These are phyloP conservation scores for Tetraneura akinire DNA, from an alignment of 1,140 invertebrate genomes.

Conservation along the genomic window DNA sequence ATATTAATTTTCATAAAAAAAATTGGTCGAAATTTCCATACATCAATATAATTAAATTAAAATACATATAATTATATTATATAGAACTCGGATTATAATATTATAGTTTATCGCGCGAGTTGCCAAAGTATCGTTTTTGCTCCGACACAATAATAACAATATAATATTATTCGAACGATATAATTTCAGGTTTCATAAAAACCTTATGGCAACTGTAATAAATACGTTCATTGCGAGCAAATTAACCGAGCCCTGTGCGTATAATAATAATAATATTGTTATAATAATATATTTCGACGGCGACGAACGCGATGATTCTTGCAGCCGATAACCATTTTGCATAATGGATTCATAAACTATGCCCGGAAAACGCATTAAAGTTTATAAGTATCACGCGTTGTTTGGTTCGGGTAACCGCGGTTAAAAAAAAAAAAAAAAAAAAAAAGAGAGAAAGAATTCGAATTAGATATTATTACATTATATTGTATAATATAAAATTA, in stretches of 20 bases:
- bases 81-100: no score
- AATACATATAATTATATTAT: no score
- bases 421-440: no score
- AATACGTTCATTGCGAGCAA: background rate
- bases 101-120: no score
- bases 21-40: no score
- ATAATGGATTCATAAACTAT: slow-evolving; percentile 35
- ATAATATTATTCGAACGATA: background rate
- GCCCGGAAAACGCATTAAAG: slow-evolving; percentile 19
- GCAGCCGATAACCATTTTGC: background rate
- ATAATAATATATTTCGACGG: background rate
- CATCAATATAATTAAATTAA: no score
- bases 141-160: no score
- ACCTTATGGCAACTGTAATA: background rate
- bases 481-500: slow-evolving; percentile 3
- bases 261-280: no score
- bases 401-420: background rate
- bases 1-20: no score
- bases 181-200: background rate
- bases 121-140: no score
- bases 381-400: background rate
- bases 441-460: slow-evolving; percentile 19
- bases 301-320: background rate
- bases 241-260: background rate
- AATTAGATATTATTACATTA: background rate